Evolutionary conservation across 2,113 vertebrate species (phyloP).

Genomic region (Otocyon megalotis): DNA sequence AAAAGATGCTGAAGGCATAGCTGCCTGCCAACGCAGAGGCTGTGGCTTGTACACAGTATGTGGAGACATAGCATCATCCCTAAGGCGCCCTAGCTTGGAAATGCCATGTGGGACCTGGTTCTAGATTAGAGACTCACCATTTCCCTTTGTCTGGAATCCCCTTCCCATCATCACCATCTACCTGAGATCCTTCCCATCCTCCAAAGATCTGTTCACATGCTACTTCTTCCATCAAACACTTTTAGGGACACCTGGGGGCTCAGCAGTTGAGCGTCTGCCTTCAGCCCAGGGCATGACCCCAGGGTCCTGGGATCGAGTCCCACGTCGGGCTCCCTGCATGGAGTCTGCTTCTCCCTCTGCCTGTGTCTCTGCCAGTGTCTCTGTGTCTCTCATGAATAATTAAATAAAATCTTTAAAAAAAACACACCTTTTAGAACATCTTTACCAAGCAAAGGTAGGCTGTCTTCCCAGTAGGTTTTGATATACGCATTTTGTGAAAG

Average conservation of each 20-base stretch:
- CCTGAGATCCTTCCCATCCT: neutral
- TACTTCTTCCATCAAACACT: neutral
- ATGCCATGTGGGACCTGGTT: neutral
- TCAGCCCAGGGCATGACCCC: too few species aligned
- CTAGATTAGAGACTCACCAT: neutral
- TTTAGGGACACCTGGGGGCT: too few species aligned
- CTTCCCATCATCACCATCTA: neutral
- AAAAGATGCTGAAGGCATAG: neutral
- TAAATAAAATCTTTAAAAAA: too few species aligned
- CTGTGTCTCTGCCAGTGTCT: too few species aligned
- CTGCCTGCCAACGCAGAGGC: neutral
- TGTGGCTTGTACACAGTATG: neutral
- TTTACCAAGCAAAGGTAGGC: neutral
- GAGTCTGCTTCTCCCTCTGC: too few species aligned
- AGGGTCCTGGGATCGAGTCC: too few species aligned
- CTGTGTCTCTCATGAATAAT: too few species aligned
- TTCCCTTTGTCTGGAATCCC: neutral
- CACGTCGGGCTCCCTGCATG: too few species aligned
- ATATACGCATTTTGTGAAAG: neutral
- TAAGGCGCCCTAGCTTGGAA: neutral
- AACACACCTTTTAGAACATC: too few species aligned
- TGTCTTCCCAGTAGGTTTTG: neutral
- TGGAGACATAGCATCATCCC: neutral
- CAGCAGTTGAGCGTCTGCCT: too few species aligned
- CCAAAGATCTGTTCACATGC: neutral